Conservation (phyloP, 2,113 vertebrate species). For the Megaleporinus macrocephalus region DNA sequence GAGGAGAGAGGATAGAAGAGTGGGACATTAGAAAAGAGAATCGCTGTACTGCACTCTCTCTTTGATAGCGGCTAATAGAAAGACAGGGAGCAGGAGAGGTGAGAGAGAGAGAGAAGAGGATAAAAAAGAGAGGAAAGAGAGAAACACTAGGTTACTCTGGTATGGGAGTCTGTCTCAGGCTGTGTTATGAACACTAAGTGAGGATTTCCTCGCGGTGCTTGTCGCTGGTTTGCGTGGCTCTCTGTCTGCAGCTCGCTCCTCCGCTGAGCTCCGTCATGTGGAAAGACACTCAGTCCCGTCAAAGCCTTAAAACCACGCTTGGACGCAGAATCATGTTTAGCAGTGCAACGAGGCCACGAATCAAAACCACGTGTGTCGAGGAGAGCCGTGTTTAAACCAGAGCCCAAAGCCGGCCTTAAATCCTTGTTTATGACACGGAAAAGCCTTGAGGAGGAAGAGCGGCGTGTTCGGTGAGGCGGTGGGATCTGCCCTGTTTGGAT, state of each 20-base stretch:
- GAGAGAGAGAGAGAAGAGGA: too few relatives aligned
- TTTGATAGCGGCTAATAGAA: not conserved
- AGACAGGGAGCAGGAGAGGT: too few relatives aligned
- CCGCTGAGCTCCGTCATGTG: not conserved
- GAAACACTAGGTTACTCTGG: too few relatives aligned
- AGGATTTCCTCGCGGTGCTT: conserved; percentile 27
- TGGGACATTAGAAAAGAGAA: not conserved
- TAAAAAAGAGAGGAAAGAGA: too few relatives aligned
- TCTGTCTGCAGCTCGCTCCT: not conserved
- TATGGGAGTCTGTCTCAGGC: too few relatives aligned
- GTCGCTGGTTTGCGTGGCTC: not conserved
- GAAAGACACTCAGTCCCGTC: conserved; percentile 10
- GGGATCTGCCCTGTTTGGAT: not conserved
- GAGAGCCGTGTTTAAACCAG: not conserved
- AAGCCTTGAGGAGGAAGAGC: not conserved
- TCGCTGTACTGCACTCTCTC: too few relatives aligned
- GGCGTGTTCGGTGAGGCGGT: not conserved
- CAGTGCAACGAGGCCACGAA: not conserved
- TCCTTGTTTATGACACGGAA: conserved; percentile 21
- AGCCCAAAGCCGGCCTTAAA: conserved; percentile 19
- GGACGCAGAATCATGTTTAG: conserved; percentile 11
- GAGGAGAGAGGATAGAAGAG: conserved; percentile 3
- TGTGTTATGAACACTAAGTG: conserved; percentile 4
- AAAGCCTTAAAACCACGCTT: conserved; percentile 14
- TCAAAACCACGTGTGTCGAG: conserved; percentile 23